Evolutionary conservation across 37 sponge, comb jelly and placozoan genomes (phyloP), one percentile per base, ranked within the genome.

Genomic region (Halisarca cf. caerulea): DNA sequence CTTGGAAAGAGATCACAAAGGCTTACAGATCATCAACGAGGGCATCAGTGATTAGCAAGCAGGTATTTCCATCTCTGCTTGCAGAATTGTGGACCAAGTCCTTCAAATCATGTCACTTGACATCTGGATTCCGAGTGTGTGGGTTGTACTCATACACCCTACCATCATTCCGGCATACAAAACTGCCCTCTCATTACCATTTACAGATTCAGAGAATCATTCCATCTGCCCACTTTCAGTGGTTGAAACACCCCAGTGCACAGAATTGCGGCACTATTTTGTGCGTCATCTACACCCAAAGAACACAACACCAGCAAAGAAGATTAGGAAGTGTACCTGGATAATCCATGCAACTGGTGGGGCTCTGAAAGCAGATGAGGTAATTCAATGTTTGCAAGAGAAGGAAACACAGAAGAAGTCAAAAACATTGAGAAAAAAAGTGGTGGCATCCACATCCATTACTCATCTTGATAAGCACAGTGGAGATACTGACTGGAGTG

Each of bases 1-100:
- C 34, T 25, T 83, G 83, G 83, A 68, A 20, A 47, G 4, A 66
- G 9, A 68, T 83, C 53, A 15, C 68, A 72, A 83, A 83, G 35
- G 15, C 8, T 18, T 44, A 44, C 72, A 83, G 27, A 39, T 27
- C 68, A 54, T 3, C 66, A 23, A 64, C 66, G 8, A 66, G 30
- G 25, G 83, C 38, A n/a, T 30, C 24, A 36, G 45, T 27, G 5
- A 59, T 44, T 3, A 69, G 11, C 11, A 82, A 82, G 28, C 44
- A 32, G 24, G 43, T 23, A 4, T 82, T 82, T 41, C 82, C 82
- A 60, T 55, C 60, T 34, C 32, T 70, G 23, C 6, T 83, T 35
- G 34, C 71, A 17, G 3, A 9, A 14, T 8, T 70, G 17, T 83
- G 84, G 73, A 23, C 18, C 18, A 38, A 69, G 38, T 11, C 42